Evolutionary conservation across 2,113 vertebrate genomes (phyloP), one percentile per base, ranked within the genome.

Genomic region (human (Homo sapiens)): DNA sequence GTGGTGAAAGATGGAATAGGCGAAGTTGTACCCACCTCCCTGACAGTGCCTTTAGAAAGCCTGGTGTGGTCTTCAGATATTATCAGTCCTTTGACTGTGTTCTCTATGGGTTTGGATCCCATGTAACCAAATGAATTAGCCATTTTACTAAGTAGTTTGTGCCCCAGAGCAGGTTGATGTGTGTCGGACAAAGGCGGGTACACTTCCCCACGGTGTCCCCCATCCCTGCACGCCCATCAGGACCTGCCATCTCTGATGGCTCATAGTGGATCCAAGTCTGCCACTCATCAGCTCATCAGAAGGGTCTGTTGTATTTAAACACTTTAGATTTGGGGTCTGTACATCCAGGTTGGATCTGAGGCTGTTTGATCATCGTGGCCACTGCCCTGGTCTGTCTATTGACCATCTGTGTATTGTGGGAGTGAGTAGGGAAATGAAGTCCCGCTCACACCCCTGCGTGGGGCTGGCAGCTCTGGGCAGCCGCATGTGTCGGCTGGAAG

Each of bases 1-100:
- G 99, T 98, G 99, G 98, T n/a, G 2, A 72, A 32, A 78, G 40
- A 7, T n/a, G 55, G 87, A 84, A 88, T 48, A 66, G 55, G 10
- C 2, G 3, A 5, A 43, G 79, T 22, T 76, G 25, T 23, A 16
- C 23, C 72, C 80, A 8, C 35, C 48, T 48, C 5, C 27, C 16
- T 3, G 1, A 20, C 88, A 8, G 35, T 3, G 85, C 66, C 72
- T 95, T 92, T 20, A 79, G 48, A 73, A 76, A 83, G 64, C 55
- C 80, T 52, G 2, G 40, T n/a, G 79, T 79, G 70, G 35, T 13
- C 25, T 86, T 84, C 78, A 90, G 91, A 35, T 40, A 48, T 38
- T 81, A 45, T 30, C 40, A 78, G n/a, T 81, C 43, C 23, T 1
- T 20, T 38, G n/a, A 22, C 76, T 23, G 18, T 61, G 30, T 68